Percentiles rank a stretch among this genome's conserved stretches.
These are phyloP conservation scores for Nezara viridula DNA, from an alignment of 2,888 invertebrate genomes.

Conservation along the genomic window DNA sequence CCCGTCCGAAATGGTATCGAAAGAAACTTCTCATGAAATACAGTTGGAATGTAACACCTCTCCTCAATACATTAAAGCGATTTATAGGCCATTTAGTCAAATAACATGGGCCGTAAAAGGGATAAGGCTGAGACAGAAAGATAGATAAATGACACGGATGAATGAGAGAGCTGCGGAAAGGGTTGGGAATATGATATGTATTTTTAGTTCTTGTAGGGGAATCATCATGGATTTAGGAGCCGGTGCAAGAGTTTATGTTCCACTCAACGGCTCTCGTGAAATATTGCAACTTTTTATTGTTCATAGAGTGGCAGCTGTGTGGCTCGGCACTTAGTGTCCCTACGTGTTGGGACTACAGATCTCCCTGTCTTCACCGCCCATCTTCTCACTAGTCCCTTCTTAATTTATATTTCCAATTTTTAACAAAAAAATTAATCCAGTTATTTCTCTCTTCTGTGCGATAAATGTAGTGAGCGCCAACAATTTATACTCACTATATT, in stretches of 20 bases:
- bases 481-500: too few relatives aligned
- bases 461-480: too few relatives aligned
- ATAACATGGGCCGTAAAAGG: slow-evolving; percentile 29
- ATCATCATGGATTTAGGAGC: slow-evolving; percentile 28
- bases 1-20: not conserved
- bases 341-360: not conserved
- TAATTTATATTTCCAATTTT: not conserved
- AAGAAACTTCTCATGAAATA: not conserved
- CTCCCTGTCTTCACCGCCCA: not conserved
- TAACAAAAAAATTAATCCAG: too few relatives aligned
- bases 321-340: not conserved
- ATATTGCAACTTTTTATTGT: slow-evolving; percentile 43
- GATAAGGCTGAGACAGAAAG: not conserved
- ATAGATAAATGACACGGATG: not conserved
- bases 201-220: not conserved
- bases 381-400: not conserved
- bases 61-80: not conserved
- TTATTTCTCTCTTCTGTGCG: too few relatives aligned
- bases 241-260: not conserved
- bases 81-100: not conserved
- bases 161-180: not conserved
- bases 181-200: slow-evolving; percentile 21
- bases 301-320: not conserved
- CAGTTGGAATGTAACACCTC: not conserved
- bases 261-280: not conserved